A percentile compares a stretch with the other conserved stretches of the same genome.
These are phyloP conservation scores for Ochlodes sylvanus DNA, from an alignment of 2,888 invertebrate genomes.

Conservation along the genomic window DNA sequence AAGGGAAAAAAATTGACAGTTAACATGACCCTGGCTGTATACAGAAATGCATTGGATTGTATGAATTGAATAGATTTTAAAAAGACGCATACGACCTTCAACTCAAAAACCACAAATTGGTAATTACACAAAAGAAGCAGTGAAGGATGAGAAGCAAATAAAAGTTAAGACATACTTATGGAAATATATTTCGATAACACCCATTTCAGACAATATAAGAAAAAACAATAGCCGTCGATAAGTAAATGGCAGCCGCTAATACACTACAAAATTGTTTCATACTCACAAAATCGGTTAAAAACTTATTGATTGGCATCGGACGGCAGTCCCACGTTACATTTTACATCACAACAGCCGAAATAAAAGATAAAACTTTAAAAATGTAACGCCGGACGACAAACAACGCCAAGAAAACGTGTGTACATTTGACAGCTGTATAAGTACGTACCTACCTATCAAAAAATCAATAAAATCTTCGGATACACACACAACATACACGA, in stretches of 20 bases:
- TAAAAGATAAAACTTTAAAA: conserved; percentile 69
- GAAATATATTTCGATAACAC: conserved; percentile 1
- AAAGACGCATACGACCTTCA: conserved; percentile 28
- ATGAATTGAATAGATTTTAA: conserved; percentile 4
- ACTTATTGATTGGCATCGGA: conserved; percentile 62
- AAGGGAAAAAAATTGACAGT: conserved; percentile 10
- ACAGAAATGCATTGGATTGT: conserved; percentile 22
- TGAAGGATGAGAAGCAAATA: not conserved
- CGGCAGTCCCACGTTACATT: conserved; percentile 67
- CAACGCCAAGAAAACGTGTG: conserved; percentile 84
- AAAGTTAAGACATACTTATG: not conserved
- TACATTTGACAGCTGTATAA: conserved; percentile 58
- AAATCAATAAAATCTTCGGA: conserved; percentile 43
- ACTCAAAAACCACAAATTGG: conserved; percentile 18
- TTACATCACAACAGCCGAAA: conserved; percentile 69
- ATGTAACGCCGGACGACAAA: conserved; percentile 79
- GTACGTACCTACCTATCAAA: conserved; percentile 37
- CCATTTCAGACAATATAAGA: conserved; percentile 6
- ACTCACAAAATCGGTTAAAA: conserved; percentile 67
- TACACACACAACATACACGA: not conserved
- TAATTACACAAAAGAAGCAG: not conserved
- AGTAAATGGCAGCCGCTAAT: conserved; percentile 22
- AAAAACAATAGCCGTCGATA: conserved; percentile 35
- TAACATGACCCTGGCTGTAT: conserved; percentile 16
- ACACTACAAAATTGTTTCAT: conserved; percentile 41